Percentiles rank a stretch among this genome's conserved stretches.
These are phyloP conservation scores for Rhagoletis pomonella DNA, from an alignment of 1,140 invertebrate species.

Conservation along the genomic window DNA sequence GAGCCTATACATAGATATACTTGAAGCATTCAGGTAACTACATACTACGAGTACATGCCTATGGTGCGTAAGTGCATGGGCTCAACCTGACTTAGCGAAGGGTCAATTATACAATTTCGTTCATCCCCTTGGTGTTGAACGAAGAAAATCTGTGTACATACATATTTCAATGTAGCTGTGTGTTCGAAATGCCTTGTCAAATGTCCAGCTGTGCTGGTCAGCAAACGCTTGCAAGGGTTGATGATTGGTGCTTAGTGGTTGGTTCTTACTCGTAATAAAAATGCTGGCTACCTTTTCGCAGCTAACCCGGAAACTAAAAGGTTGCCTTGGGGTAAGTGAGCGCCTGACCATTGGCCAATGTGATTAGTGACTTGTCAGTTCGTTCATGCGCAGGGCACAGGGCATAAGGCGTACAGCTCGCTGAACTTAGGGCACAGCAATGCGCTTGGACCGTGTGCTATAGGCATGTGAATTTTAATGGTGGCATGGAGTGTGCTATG, in stretches of 20 bases:
- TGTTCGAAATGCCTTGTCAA: neutral
- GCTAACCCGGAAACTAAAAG: conserved; percentile 30
- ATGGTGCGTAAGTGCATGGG: neutral
- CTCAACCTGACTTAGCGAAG: conserved; percentile 48
- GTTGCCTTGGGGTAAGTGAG: conserved; percentile 46
- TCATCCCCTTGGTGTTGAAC: neutral
- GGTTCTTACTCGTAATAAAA: neutral
- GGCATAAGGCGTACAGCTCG: conserved; percentile 53
- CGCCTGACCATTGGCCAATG: conserved; percentile 69
- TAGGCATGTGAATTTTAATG: neutral
- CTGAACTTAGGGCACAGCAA: conserved; percentile 12
- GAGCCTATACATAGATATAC: too few relatives aligned
- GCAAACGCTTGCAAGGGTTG: conserved; percentile 55
- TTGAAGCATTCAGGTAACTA: too few relatives aligned
- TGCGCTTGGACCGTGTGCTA: conserved; percentile 27
- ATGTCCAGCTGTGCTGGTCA: conserved; percentile 54
- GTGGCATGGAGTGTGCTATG: conserved; percentile 60
- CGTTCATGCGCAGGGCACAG: conserved; percentile 55
- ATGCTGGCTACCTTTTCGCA: conserved; percentile 12
- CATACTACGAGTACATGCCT: too few relatives aligned
- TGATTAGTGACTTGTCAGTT: conserved; percentile 59
- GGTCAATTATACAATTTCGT: conserved; percentile 31
- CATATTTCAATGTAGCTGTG: neutral
- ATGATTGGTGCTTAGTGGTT: conserved; percentile 45
- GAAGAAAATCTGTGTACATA: neutral